phyloP scores from a whole-genome alignment of 1,140 invertebrate genomes.

The Drosophila kepulauana region DNA sequence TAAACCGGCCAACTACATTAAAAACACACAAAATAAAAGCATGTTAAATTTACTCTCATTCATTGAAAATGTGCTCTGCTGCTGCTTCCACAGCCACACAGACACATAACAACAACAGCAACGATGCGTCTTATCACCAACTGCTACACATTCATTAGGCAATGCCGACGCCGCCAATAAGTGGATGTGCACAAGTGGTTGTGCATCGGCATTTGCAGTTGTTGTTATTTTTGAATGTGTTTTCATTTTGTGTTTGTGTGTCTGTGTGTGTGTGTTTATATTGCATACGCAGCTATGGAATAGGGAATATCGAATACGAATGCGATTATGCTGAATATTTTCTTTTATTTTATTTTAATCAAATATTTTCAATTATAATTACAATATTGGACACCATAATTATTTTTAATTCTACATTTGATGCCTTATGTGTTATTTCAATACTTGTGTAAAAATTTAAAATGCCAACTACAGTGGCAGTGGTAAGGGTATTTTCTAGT shows the following conservation, averaged over 20 bases:
- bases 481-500: constrained; percentile 23
- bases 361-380: not conserved
- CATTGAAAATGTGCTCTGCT: constrained; percentile 46
- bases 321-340: no score
- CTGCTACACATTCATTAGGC: constrained; percentile 42
- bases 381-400: not conserved
- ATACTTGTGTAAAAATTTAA: not conserved
- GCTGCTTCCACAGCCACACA: constrained; percentile 38
- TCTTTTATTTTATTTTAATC: not conserved
- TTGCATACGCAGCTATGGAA: constrained; percentile 25
- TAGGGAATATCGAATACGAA: no score
- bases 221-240: constrained; percentile 51
- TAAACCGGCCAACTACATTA: constrained; percentile 57
- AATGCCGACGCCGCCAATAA: constrained; percentile 70
- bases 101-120: constrained; percentile 27
- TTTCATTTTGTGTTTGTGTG: constrained; percentile 4
- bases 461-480: no score
- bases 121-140: constrained; percentile 63
- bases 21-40: constrained; percentile 44
- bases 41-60: constrained; percentile 70
- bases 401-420: not conserved
- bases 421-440: not conserved
- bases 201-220: constrained; percentile 56
- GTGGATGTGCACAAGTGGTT: constrained; percentile 70
- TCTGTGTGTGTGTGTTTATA: constrained; percentile 5